Evolutionary conservation across 2,113 vertebrate genomes (phyloP), one percentile per base, ranked within the genome.

Genomic region (Carassius auratus): DNA sequence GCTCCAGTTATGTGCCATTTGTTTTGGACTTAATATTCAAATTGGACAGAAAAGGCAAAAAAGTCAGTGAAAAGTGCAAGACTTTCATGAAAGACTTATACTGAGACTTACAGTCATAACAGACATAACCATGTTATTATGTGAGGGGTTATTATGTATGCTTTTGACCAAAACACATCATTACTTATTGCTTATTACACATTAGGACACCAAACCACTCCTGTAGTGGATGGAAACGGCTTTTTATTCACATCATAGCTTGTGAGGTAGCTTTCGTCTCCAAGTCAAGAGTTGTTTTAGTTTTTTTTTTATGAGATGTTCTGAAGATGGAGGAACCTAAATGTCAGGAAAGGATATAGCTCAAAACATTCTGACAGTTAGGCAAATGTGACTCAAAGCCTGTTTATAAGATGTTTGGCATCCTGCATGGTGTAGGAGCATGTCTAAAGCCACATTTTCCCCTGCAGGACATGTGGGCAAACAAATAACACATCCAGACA

Each of bases 321-420:
- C 13, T 52, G 14, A 42, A 64, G 26, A n/a, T 30, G 6, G 21
- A 52, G 42, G 36, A 69, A 48, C 61, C 36, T 36, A 52, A 71
- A 69, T 76, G 23, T 85, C 36, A 84, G 42, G 36, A 68, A 66
- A 68, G 71, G 77, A 77, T 78, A 77, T 78, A 85, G 62, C 38
- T 84, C 30, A 76, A 52, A 55, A 76, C 17, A 69, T 23, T 23
- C 50, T 62, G 33, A 61, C 6, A 64, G 48, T 64, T 74, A 88
- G 21, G 76, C 84, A 83, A 38, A 52, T 50, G 52, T 79, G 74
- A 73, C 50, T 85, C 36, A 62, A 77, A 36, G 8, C 21, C 73
- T 68, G 42, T 45, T 45, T 45, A 45, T 45, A 45, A 45, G 42
- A 48, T 48, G 78, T 84, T 66, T 74, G 50, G 7, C 7, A 50